These are phyloP conservation scores for Rhea pennata DNA, from an alignment of 2,113 vertebrate species.

Conservation along the genomic window DNA sequence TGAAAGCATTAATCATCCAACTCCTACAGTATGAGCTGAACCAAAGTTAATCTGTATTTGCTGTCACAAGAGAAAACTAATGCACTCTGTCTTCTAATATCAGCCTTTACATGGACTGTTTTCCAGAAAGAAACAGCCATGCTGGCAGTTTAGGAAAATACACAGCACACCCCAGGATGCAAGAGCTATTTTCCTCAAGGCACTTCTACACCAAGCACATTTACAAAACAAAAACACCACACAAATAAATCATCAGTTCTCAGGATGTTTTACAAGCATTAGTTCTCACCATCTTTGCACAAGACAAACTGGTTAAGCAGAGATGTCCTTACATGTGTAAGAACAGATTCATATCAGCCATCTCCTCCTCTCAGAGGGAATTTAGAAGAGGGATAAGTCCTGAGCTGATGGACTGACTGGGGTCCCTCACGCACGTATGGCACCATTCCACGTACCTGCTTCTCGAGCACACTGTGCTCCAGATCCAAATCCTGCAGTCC, in stretches of 20 bases:
- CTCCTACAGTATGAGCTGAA: not conserved
- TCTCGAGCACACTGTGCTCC: too few species aligned
- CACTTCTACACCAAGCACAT: not conserved
- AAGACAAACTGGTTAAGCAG: not conserved
- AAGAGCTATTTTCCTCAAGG: not conserved
- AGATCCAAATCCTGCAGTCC: not conserved
- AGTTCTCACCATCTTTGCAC: not conserved
- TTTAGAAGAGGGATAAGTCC: not conserved
- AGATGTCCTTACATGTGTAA: not conserved
- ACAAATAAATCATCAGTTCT: not conserved
- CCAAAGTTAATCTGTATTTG: not conserved
- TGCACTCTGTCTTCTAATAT: not conserved
- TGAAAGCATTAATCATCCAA: not conserved
- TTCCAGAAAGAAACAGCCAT: not conserved
- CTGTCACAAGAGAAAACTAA: not conserved
- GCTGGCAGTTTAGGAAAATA: not conserved
- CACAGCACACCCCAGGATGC: not conserved
- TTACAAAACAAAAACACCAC: not conserved
- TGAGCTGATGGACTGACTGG: not conserved
- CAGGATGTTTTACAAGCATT: not conserved
- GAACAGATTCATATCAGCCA: not conserved
- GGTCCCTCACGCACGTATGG: rapidly evolving
- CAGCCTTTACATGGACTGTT: not conserved
- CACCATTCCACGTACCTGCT: not conserved
- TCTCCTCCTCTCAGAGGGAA: not conserved